Evolutionary conservation across 1,140 invertebrate genomes (phyloP).

Genomic region (Papilio dardanus): DNA sequence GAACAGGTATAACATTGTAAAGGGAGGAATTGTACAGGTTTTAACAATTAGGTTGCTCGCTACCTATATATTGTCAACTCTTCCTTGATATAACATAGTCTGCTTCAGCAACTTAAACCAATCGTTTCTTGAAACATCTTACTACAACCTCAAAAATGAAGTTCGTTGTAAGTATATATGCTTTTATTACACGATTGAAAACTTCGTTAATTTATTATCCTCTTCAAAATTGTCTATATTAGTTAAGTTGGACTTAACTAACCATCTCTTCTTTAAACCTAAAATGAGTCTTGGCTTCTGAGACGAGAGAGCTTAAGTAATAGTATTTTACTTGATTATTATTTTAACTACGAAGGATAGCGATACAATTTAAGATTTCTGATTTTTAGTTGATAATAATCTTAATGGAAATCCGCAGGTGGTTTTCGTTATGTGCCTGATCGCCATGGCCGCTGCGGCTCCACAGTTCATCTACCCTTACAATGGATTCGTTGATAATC

Average conservation of each 20-base stretch:
- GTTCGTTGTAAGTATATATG: conserved; percentile 9
- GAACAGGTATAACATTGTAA: conserved; percentile 12
- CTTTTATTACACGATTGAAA: background rate
- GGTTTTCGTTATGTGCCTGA: conserved; percentile 22
- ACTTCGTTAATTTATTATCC: background rate
- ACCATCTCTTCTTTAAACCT: background rate
- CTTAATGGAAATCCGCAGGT: background rate
- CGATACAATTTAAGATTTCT: background rate
- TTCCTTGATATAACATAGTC: conserved; percentile 13
- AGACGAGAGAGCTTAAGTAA: no score
- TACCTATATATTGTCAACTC: conserved; percentile 4
- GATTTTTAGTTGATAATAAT: background rate
- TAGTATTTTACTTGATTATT: no score
- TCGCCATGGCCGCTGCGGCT: conserved; percentile 3
- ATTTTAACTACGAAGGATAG: no score
- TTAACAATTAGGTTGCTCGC: conserved; percentile 13
- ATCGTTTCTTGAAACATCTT: background rate
- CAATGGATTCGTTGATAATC: conserved; percentile 1
- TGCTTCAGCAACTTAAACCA: background rate
- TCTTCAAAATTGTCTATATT: no score
- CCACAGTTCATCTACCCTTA: conserved; percentile 6
- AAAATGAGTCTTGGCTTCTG: background rate
- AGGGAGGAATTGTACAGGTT: conserved; percentile 10
- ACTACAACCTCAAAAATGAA: conserved; percentile 20
- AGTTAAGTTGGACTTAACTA: background rate